phyloP scores from a whole-genome alignment of 2,113 vertebrate species.

The Alligator mississippiensis region DNA sequence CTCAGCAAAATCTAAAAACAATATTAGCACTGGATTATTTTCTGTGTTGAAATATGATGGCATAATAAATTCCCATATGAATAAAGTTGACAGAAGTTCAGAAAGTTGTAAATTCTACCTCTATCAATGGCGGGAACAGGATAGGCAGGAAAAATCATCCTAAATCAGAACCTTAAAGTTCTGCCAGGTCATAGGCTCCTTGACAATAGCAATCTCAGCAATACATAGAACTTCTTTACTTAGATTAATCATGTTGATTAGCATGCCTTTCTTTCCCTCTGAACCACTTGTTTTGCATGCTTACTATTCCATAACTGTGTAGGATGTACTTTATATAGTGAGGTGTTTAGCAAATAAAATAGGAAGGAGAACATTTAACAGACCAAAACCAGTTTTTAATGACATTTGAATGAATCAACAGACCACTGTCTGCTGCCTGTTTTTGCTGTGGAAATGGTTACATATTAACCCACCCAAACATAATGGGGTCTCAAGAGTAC shows the following conservation, averaged over 20 bases:
- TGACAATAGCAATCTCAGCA: rapidly evolving
- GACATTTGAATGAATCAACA: rapidly evolving
- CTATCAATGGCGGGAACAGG: background rate
- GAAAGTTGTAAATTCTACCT: background rate
- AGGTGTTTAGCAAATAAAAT: background rate
- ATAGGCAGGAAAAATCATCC: background rate
- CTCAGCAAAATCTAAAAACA: background rate
- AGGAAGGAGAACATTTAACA: background rate
- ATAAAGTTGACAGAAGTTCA: background rate
- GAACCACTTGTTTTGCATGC: background rate
- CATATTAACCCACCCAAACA: background rate
- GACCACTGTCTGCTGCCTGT: background rate
- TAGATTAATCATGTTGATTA: background rate
- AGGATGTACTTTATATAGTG: background rate
- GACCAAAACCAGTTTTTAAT: background rate
- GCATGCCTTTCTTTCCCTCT: background rate
- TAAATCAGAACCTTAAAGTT: background rate
- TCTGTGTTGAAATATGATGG: background rate
- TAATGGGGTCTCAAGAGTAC: rapidly evolving
- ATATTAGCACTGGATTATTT: background rate
- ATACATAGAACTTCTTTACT: rapidly evolving
- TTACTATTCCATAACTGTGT: background rate
- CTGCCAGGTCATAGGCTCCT: background rate
- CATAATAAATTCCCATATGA: background rate
- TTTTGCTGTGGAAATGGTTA: background rate